These are phyloP conservation scores for Channallabes apus DNA, from an alignment of 2,797 vertebrate species.

Conservation along the genomic window DNA sequence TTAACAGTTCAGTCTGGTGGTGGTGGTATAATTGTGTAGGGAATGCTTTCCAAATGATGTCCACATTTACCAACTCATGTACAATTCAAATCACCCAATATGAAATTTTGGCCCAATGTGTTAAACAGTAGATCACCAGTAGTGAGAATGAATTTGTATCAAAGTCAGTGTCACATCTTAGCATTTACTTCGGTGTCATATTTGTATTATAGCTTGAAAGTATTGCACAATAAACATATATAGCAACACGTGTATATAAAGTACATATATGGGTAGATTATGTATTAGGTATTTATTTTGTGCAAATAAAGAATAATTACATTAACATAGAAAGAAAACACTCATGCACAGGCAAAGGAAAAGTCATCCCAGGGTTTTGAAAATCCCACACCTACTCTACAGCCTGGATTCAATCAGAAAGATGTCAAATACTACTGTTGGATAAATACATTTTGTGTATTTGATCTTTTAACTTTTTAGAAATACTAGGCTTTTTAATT, in stretches of 20 bases:
- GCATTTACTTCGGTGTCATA: background rate
- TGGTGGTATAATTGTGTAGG: background rate
- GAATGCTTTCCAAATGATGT: background rate
- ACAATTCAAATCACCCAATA: background rate
- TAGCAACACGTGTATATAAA: conserved; percentile 12
- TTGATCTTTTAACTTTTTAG: background rate
- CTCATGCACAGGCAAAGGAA: conserved; percentile 49
- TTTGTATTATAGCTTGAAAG: background rate
- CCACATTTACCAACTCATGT: background rate
- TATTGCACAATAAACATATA: background rate
- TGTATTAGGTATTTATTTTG: conserved; percentile 51
- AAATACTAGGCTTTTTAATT: conserved; percentile 21
- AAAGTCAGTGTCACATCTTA: background rate
- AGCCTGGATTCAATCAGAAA: conserved; percentile 43
- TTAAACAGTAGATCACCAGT: background rate
- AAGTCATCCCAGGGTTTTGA: conserved; percentile 30
- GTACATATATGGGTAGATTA: background rate
- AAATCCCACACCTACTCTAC: conserved; percentile 29
- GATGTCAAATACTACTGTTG: background rate
- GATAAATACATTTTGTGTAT: background rate
- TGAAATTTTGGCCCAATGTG: background rate
- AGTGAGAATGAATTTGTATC: background rate
- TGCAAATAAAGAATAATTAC: conserved; percentile 50
- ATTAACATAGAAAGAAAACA: conserved; percentile 47
- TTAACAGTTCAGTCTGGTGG: background rate